Evolutionary conservation across 2,113 vertebrate species (phyloP).

Genomic region (Pampusana beccarii): DNA sequence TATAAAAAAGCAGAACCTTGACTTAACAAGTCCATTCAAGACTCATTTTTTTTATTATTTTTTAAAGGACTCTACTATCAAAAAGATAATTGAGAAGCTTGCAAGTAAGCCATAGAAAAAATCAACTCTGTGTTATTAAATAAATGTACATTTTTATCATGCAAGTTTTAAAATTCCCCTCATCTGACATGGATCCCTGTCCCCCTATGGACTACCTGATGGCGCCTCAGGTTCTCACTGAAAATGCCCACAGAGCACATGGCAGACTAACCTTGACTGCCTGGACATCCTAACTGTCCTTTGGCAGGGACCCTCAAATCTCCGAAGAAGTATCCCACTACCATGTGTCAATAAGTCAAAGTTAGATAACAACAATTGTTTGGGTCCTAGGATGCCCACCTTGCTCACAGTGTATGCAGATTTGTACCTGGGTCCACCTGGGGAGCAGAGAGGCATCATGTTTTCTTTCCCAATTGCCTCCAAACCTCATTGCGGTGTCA

Average conservation of each 20-base stretch:
- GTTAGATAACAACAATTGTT: background rate
- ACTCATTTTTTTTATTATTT: background rate
- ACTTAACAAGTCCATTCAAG: background rate
- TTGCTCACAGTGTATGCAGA: background rate
- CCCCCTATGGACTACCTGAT: background rate
- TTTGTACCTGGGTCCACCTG: background rate
- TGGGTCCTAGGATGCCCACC: background rate
- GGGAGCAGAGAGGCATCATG: background rate
- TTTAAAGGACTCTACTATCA: background rate
- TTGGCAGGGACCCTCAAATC: background rate
- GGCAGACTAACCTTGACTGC: background rate
- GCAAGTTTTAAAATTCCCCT: background rate
- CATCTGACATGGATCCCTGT: background rate
- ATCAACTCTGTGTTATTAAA: background rate
- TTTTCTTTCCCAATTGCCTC: background rate
- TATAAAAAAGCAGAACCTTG: background rate
- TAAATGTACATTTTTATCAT: background rate
- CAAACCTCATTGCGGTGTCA: background rate
- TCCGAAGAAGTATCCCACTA: background rate
- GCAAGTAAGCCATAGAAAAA: background rate
- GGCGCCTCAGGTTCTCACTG: background rate
- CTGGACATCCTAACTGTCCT: background rate
- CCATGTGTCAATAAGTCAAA: background rate
- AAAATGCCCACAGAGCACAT: background rate
- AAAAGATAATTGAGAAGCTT: background rate